These are phyloP conservation scores for Galerucella nymphaeae DNA, from an alignment of 2,888 invertebrate species.

Conservation along the genomic window DNA sequence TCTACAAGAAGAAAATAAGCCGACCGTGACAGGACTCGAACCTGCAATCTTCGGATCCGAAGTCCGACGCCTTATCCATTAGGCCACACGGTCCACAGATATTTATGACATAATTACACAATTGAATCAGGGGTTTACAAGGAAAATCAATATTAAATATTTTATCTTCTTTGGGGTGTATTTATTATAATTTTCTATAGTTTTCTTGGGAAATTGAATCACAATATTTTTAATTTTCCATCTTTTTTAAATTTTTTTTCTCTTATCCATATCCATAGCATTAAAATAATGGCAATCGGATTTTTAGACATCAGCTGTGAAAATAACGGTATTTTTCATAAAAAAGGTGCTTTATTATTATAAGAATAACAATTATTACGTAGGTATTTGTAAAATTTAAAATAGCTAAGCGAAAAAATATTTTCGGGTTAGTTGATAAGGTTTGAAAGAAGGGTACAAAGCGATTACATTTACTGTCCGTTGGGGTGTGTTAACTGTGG, in stretches of 20 bases:
- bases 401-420: neutral
- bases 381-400: neutral
- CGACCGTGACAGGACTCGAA: conserved; percentile 72
- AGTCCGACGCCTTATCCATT: conserved; percentile 78
- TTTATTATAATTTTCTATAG: no score
- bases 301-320: no score
- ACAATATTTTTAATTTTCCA: no score
- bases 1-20: neutral
- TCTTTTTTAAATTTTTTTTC: no score
- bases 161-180: no score
- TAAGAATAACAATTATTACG: neutral
- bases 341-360: neutral
- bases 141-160: neutral
- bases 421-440: conserved; percentile 23
- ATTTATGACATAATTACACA: no score
- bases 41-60: conserved; percentile 72
- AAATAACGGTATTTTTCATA: no score
- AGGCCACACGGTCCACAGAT: conserved; percentile 71
- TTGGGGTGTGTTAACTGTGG: conserved; percentile 63
- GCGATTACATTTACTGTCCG: conserved; percentile 64
- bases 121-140: neutral
- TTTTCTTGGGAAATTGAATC: no score
- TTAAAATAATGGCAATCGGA: no score
- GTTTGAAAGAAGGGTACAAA: conserved; percentile 36
- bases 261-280: no score